Conservation (phyloP, 2,113 vertebrate species). For the Brachyhypopomus occidentalis region DNA sequence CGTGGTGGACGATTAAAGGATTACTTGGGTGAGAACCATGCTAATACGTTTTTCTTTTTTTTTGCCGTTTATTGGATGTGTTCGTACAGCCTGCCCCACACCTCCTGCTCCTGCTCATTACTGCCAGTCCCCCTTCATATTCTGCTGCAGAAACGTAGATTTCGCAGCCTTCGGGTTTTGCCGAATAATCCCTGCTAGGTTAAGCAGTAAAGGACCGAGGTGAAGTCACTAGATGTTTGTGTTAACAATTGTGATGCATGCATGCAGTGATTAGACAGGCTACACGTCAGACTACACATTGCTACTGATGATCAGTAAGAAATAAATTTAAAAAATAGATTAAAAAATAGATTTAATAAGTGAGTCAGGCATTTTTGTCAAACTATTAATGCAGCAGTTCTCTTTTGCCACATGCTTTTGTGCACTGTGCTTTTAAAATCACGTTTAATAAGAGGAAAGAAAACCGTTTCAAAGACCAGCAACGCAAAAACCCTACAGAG, state of each 20-base stretch:
- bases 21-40: background rate
- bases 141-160: background rate
- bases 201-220: background rate
- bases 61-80: slow-evolving; percentile 4
- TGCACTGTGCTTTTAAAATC: background rate
- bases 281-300: background rate
- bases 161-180: background rate
- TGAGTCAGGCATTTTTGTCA: background rate
- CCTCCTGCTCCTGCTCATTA: background rate
- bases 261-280: background rate
- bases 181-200: background rate
- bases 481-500: background rate
- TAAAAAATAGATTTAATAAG: background rate
- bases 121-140: background rate
- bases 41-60: background rate
- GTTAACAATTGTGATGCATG: background rate
- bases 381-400: background rate
- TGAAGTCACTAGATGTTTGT: background rate
- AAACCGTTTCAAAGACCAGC: background rate
- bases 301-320: slow-evolving; percentile 2
- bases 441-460: background rate
- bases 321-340: background rate
- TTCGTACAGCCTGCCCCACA: background rate
- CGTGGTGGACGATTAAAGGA: slow-evolving; percentile 20
- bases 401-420: background rate